Base-by-base conservation (phyloP, 2,113 vertebrate species). In the Macheiramphus alcinus region DNA sequence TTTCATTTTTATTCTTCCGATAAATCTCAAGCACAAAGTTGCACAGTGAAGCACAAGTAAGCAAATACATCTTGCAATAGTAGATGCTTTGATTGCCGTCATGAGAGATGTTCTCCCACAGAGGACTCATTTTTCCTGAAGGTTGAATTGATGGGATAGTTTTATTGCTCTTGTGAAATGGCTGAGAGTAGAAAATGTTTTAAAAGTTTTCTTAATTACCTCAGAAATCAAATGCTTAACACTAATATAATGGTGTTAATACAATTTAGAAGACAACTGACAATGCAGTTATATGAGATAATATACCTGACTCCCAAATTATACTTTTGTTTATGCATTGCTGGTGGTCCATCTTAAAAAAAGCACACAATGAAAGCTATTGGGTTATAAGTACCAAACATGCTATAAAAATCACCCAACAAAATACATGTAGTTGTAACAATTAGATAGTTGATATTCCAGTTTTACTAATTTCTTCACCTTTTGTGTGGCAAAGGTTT, bases 21-120 rank as follows among this genome's bases (percentile, higher is more conserved):
- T 94, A 94, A 97, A 95, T 96, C 52, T 91, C 68, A 88, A 63
- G 61, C n/a, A 83, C 75, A 92, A 95, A 92, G n/a, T 86, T 92
- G 76, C 83, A 84, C 72, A 61, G 65, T 86, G 76, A 97, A 93
- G 86, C 96, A 84, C 56, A 88, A 92, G 72, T 86, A 96, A 96
- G 96, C 90, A 96, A 93, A 96, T 96, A 93, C 3, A 3, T 95
- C 91, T 96, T 93, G 40, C 61, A 72, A 55, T 43, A 95, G 82
- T 71, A 81, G 94, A 74, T 86, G 42, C 26, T 74, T 79, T 94
- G 86, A 94, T 67, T 95, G 86, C 25, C 0, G 0, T 90, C 83
- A 48, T 86, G 94, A 92, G 82, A 95, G 59, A 86, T 72, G 29
- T 36, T 96, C 38, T 89, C 68, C 82, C 94, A 84, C 92, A 94